phyloP scores from a whole-genome alignment of 2,113 vertebrate genomes.

The Chunga burmeisteri region DNA sequence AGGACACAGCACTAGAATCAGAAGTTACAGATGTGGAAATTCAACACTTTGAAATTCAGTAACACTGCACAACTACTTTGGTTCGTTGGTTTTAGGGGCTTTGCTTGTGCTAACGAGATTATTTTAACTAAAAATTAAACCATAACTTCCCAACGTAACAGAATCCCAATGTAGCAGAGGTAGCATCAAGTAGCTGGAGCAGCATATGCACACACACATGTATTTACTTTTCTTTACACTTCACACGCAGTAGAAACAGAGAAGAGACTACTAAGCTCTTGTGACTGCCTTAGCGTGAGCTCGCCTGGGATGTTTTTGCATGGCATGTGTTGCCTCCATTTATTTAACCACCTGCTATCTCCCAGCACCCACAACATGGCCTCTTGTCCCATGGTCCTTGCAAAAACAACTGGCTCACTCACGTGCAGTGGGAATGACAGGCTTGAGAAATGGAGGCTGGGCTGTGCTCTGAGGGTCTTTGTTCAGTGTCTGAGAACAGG shows the following conservation, averaged over 20 bases:
- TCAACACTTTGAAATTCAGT: not conserved
- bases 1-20: not conserved
- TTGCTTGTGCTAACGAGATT: not conserved
- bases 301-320: not conserved
- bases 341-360: not conserved
- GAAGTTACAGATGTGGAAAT: not conserved
- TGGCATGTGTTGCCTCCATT: fast-evolving
- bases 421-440: fast-evolving
- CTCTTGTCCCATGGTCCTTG: not conserved
- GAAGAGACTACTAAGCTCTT: not conserved
- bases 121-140: not conserved
- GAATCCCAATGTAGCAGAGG: not conserved
- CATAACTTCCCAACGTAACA: not conserved
- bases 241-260: not conserved
- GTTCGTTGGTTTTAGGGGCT: not conserved
- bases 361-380: not conserved
- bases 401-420: fast-evolving
- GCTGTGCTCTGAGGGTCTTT: not conserved
- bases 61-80: not conserved
- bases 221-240: not conserved
- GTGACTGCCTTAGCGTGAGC: not conserved
- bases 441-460: not conserved
- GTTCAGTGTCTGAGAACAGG: not conserved
- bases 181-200: not conserved
- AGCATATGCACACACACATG: fast-evolving